phyloP scores from a whole-genome alignment of 2,888 invertebrate species.

The Eupithecia subfuscata region DNA sequence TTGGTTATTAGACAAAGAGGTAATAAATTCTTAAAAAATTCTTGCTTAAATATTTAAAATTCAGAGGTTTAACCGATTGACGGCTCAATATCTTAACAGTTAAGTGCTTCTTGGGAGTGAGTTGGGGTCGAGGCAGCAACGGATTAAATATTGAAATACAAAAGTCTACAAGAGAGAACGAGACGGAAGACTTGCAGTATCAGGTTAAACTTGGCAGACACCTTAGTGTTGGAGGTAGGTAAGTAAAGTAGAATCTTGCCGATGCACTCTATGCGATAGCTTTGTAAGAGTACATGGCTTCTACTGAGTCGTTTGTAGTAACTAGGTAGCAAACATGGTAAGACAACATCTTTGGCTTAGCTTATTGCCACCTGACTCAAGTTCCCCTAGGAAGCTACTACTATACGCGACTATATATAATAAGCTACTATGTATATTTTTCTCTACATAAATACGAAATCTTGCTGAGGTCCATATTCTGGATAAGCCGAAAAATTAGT shows the following conservation, averaged over 20 bases:
- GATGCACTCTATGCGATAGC: constrained; percentile 4
- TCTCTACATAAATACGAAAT: too few relatives aligned
- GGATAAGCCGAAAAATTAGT: too few relatives aligned
- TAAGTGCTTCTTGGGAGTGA: constrained; percentile 48
- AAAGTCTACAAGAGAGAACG: constrained; percentile 44
- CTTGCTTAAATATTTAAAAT: constrained; percentile 19
- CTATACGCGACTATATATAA: background rate
- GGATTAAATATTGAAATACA: constrained; percentile 65
- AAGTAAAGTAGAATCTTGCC: constrained; percentile 16
- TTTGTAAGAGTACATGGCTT: constrained; percentile 1
- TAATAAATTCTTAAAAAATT: constrained; percentile 29
- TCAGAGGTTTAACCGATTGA: constrained; percentile 28
- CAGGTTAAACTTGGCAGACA: constrained; percentile 62
- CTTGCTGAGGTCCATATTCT: too few relatives aligned
- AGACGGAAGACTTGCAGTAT: constrained; percentile 57
- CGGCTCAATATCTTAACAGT: constrained; percentile 38
- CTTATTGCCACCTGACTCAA: background rate
- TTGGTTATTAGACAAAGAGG: background rate
- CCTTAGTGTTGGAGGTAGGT: constrained; percentile 43
- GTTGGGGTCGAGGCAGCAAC: constrained; percentile 51
- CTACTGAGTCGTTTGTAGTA: background rate
- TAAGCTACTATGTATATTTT: too few relatives aligned
- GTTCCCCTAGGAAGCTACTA: background rate
- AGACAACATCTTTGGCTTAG: background rate
- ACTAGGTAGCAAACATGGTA: background rate